Percentiles rank a stretch among this genome's conserved stretches.
Conservation (phyloP, 2,797 vertebrate genomes). For the Silurus lanzhouensis region DNA sequence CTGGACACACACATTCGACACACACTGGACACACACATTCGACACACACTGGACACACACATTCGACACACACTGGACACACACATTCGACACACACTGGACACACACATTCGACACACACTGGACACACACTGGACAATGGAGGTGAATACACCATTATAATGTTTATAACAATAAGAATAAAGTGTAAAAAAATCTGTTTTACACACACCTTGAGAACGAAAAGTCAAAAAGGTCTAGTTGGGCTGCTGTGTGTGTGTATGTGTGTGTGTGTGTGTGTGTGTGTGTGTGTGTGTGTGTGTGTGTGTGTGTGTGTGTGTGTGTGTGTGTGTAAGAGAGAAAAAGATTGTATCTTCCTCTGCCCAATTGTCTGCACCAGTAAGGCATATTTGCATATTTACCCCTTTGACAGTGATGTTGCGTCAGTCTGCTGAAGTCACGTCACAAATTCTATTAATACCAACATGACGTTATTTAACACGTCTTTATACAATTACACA, state of each 20-base stretch:
- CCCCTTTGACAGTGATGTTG: conserved; percentile 27
- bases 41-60: no score
- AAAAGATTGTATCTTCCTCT: conserved; percentile 18
- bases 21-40: no score
- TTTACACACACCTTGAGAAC: background rate
- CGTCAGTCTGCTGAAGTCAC: conserved; percentile 22
- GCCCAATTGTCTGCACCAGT: background rate
- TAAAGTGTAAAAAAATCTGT: no score
- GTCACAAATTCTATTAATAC: background rate
- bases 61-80: no score
- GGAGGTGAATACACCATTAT: no score
- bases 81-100: no score
- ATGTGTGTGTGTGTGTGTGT: background rate
- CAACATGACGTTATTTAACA: background rate
- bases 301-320: background rate
- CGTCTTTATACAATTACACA: no score
- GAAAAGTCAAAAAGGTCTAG: background rate
- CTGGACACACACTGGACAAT: background rate
- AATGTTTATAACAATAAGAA: no score
- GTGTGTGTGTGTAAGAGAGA: background rate
- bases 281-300: background rate
- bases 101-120: no score
- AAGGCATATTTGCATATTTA: conserved; percentile 29
- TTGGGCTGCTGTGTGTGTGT: background rate
- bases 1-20: no score